These are phyloP conservation scores for Marisa cornuarietis DNA, from an alignment of 1,140 invertebrate species.

Conservation along the genomic window DNA sequence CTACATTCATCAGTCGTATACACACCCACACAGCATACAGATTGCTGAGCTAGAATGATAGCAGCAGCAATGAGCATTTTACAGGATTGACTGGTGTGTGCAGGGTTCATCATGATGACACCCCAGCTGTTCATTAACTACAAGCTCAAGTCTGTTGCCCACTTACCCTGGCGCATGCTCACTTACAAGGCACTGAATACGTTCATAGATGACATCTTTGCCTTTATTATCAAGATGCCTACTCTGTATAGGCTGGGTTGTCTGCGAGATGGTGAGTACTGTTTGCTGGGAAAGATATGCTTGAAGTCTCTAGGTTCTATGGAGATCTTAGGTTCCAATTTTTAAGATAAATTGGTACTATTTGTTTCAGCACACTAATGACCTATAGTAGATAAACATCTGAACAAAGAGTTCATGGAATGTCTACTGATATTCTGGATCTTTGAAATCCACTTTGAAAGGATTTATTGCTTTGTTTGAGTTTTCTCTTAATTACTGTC, in stretches of 20 bases:
- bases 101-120: conserved; percentile 99
- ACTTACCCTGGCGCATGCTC: conserved; percentile 99
- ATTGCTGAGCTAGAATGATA: no score
- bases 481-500: background rate
- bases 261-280: conserved; percentile 86
- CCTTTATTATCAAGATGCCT: conserved; percentile 99
- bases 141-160: conserved; percentile 98
- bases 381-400: background rate
- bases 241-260: conserved; percentile 93
- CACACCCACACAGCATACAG: no score
- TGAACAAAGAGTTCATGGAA: no score
- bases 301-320: background rate
- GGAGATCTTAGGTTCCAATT: background rate
- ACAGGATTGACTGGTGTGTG: background rate
- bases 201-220: conserved; percentile 99
- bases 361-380: background rate
- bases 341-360: background rate
- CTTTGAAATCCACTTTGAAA: no score
- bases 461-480: no score
- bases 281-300: background rate
- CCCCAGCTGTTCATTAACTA: conserved; percentile 99
- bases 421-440: no score
- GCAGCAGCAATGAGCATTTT: no score
- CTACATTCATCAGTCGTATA: no score
- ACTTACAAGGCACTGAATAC: conserved; percentile 99